Base-by-base conservation (phyloP, 2,797 vertebrate species). In the Megalops cyprinoides region DNA sequence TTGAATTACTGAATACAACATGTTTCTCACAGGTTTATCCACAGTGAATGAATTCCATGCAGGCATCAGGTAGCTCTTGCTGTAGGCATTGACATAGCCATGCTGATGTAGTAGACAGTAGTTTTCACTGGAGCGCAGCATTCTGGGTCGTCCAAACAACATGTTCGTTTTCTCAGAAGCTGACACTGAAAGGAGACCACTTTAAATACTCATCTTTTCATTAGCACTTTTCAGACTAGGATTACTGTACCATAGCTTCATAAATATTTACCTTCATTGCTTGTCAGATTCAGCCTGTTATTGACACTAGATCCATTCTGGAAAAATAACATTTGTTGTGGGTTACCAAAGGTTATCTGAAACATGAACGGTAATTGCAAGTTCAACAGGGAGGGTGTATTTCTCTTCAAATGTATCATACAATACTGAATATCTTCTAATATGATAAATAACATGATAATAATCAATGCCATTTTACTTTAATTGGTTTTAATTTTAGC, bases 41-140 rank as follows among this genome's bases (percentile, higher is more conserved):
- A 94, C 0, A 56, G 91, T 95, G 86, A 91, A 95, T 62, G 94
- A 94, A 84, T 87, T 94, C 94, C 94, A 95, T 56, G 93, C 77
- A 3, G 94, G 92, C 88, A 94, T 92, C 76, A 88, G 82, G 0
- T 34, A 31, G 0, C 14, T 8, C 18, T 67, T 84, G 83, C 91
- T 90, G 84, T 91, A 95, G 60, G 46, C 91, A 1, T 58, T 92
- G 86, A 95, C 46, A 56, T 91, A 95, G 1, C 90, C 91, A 1
- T 90, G 84, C 2, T 95, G 94, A 62, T 87, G 15, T 0, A 95
- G 91, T 44, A 92, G 1, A 77, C 94, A 94, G 87, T 93, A 93
- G 0, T 79, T 69, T 0, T 77, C 83, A 0, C 55, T 3, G 0
- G 81, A 48, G 87, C 90, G 91, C 75, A 95, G 80, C 84, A 91